Evolutionary conservation across 2,888 invertebrate species (phyloP), one percentile per base, ranked within the genome.

Genomic region (Aromia moschata): DNA sequence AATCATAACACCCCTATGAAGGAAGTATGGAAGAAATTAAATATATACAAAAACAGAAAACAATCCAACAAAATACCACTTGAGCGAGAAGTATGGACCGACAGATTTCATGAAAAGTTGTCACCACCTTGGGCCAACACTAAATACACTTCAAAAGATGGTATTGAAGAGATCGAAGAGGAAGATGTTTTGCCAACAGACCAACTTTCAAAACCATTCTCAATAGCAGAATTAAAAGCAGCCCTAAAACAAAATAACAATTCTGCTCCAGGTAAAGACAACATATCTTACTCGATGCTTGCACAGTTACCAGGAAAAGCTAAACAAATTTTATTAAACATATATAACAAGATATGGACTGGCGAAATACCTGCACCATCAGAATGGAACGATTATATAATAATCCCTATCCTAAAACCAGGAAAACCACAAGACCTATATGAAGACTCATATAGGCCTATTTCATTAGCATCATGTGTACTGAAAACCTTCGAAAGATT

Each of bases 1-100:
- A 44, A 44, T n/a, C 18, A 30, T 14, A 44, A 44, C 5, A n/a
- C 25, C 2, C 44, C 44, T 3, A 20, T 44, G 7, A 44, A 20
- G 1, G 14, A 44, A n/a, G n/a, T 44, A 10, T 44, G 44, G 44
- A 11, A 15, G 25, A 20, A 44, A 25, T n/a, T 44, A 7, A 44
- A 44, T 5, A 1, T 2, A 18, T 44, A 44, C 44, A 44, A 44
- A 20, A 44, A 44, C 25, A 37, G 44, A 25, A 44, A 30, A 44
- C 44, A 44, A 20, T 11, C 14, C 3, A 44, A 44, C 14, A 37
- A 12, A 37, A 37, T 37, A 3, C 25, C 25, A 4, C 9, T 25
- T 5, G 25, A 25, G 9, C 4, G 4, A 25, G 25, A 9, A 25
- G 25, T 12, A 2, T 40, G 40, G 40, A 16, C 17, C 2, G 10